Percentiles rank a stretch among this genome's conserved stretches.
These are phyloP conservation scores for Sphinx pinastri DNA, from an alignment of 2,888 invertebrate species.

Conservation along the genomic window DNA sequence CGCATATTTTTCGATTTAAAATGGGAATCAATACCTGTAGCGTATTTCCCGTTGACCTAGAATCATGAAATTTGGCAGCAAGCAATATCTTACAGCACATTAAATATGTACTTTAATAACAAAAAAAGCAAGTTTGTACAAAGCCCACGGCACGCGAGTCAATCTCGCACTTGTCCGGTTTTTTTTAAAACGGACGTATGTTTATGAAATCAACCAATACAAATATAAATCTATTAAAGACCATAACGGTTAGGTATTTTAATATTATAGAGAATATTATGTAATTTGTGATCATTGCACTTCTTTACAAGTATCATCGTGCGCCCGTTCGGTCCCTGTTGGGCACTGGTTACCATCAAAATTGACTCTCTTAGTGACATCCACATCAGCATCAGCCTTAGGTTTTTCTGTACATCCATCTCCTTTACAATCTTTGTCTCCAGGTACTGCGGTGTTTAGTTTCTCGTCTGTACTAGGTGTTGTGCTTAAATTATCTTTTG, in stretches of 20 bases:
- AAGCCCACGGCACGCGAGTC: no score
- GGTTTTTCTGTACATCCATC: not conserved
- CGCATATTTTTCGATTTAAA: no score
- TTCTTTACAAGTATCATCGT: constrained; percentile 13
- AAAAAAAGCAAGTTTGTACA: no score
- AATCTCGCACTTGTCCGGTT: no score
- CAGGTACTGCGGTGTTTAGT: not conserved
- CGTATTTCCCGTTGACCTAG: no score
- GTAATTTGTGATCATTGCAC: not conserved
- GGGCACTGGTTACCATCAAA: constrained; percentile 25
- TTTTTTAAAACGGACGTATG: no score
- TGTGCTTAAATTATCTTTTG: not conserved
- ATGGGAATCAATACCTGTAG: no score
- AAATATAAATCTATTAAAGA: no score
- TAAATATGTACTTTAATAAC: no score
- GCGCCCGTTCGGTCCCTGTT: not conserved
- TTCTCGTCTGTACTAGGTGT: not conserved
- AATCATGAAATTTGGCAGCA: no score
- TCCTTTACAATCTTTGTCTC: not conserved
- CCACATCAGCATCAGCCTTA: not conserved
- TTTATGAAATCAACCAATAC: no score
- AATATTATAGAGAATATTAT: not conserved
- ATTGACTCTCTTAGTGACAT: constrained; percentile 13
- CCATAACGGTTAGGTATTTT: not conserved
- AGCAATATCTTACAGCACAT: no score